phyloP scores from a whole-genome alignment of 2,797 vertebrate species.

The Dipus sagitta region DNA sequence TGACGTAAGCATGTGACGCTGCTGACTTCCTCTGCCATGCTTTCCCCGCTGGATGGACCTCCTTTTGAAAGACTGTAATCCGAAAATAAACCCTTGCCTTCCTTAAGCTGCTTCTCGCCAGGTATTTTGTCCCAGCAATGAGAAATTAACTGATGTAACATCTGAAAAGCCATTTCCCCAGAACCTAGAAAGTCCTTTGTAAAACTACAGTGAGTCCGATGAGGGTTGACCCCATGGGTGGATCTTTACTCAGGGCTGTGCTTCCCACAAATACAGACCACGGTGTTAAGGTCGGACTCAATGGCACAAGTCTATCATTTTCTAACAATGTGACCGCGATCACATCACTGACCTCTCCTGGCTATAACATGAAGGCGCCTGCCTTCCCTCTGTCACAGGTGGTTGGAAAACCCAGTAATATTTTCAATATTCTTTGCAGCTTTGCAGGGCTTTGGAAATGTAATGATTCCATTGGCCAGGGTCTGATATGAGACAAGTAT shows the following conservation, averaged over 20 bases:
- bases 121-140: too few species aligned
- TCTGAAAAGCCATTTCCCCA: not conserved
- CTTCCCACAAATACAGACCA: not conserved
- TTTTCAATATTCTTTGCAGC: not conserved
- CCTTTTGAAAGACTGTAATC: too few species aligned
- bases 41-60: too few species aligned
- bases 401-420: not conserved
- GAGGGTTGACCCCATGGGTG: not conserved
- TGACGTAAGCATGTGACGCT: too few species aligned
- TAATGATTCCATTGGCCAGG: not conserved
- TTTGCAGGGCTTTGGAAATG: constrained; percentile 28
- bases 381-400: not conserved
- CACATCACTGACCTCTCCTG: not conserved
- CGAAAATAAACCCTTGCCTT: too few species aligned
- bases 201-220: not conserved
- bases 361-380: not conserved
- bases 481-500: not conserved
- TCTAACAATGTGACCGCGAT: not conserved
- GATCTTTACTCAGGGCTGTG: not conserved
- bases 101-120: too few species aligned
- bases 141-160: not conserved
- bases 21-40: too few species aligned
- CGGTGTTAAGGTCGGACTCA: not conserved
- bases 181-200: not conserved
- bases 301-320: not conserved